These are phyloP conservation scores for Nemapogon koenigi DNA, from an alignment of 2,888 invertebrate genomes.

Conservation along the genomic window DNA sequence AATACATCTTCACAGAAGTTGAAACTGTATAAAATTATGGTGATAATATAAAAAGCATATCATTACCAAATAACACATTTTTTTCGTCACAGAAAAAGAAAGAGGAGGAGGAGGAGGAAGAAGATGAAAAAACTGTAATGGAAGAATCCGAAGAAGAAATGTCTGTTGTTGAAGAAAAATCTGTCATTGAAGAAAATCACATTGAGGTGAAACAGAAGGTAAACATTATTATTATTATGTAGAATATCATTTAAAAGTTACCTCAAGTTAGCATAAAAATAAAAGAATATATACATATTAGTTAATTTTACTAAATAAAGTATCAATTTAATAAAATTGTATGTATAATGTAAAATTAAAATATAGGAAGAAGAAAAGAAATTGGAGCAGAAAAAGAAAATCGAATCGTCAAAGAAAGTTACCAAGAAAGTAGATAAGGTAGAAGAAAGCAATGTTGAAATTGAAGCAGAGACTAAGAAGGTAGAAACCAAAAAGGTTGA, in stretches of 20 bases:
- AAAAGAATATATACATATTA: too few species aligned
- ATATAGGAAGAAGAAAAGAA: slow-evolving; percentile 32
- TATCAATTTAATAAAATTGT: slow-evolving; percentile 23
- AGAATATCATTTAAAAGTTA: slow-evolving; percentile 18
- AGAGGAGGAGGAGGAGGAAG: slow-evolving; percentile 34
- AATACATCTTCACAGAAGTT: too few species aligned
- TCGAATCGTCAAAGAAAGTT: slow-evolving; percentile 24
- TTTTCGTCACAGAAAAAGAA: slow-evolving; percentile 40
- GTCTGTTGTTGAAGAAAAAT: slow-evolving; percentile 53
- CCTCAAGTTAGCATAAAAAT: too few species aligned
- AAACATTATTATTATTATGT: too few species aligned
- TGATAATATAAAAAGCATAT: too few species aligned
- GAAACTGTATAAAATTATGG: too few species aligned
- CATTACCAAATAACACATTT: not conserved
- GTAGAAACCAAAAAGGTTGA: slow-evolving; percentile 32
- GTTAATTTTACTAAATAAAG: slow-evolving; percentile 22
- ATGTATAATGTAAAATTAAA: slow-evolving; percentile 25
- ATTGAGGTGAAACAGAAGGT: slow-evolving; percentile 55
- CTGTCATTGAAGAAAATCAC: slow-evolving; percentile 55
- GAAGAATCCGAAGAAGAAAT: slow-evolving; percentile 60
- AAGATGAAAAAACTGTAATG: slow-evolving; percentile 50
- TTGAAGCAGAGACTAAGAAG: slow-evolving; percentile 17
- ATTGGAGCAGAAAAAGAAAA: slow-evolving; percentile 17
- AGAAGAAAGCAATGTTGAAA: slow-evolving; percentile 18
- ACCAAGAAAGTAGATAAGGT: slow-evolving; percentile 33